Percentiles rank a stretch among this genome's conserved stretches.
These are phyloP conservation scores for Nipponia nippon DNA, from an alignment of 2,113 vertebrate genomes.

Conservation along the genomic window DNA sequence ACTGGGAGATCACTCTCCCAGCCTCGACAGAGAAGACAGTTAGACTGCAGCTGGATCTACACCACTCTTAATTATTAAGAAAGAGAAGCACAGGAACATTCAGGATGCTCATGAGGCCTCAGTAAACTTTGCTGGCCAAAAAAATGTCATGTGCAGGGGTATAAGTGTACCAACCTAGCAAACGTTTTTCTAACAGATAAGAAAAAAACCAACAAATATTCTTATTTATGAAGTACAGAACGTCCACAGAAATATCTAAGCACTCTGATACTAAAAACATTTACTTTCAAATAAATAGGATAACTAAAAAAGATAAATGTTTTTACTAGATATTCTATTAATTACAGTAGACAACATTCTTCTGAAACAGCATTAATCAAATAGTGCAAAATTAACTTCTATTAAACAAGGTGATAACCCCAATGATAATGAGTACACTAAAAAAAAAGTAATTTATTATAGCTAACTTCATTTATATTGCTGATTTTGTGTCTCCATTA, in stretches of 20 bases:
- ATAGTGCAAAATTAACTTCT: not conserved
- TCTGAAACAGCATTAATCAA: not conserved
- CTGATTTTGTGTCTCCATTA: not conserved
- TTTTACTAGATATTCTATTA: not conserved
- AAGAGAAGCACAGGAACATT: not conserved
- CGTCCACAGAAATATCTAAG: not conserved
- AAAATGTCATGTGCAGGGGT: not conserved
- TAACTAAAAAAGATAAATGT: not conserved
- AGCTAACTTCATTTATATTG: not conserved
- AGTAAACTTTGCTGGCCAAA: not conserved
- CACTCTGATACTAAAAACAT: not conserved
- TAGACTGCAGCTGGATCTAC: not conserved
- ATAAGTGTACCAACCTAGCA: not conserved
- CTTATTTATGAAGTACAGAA: not conserved
- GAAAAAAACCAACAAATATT: not conserved
- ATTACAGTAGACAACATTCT: not conserved
- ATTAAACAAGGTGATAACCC: not conserved
- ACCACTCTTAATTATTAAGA: not conserved
- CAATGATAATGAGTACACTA: not conserved
- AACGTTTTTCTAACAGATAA: not conserved
- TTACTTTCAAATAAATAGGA: not conserved
- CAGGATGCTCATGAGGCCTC: not conserved
- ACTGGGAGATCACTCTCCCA: not conserved
- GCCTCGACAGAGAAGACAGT: not conserved
- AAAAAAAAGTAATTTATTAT: not conserved